These are phyloP conservation scores for Drosophila rufa DNA, from an alignment of 1,140 invertebrate genomes.

Conservation along the genomic window DNA sequence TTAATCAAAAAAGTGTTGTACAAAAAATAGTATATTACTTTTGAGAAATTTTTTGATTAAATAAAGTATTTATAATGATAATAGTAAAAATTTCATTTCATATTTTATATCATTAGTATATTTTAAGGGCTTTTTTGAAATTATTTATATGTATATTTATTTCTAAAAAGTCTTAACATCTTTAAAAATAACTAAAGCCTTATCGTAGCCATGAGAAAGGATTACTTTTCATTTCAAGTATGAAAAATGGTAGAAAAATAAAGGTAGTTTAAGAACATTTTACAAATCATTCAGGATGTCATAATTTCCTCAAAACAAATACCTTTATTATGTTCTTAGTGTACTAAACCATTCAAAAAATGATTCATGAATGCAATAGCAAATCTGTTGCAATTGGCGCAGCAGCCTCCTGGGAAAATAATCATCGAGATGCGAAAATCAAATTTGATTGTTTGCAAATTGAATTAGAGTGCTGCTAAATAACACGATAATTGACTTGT, in stretches of 20 bases:
- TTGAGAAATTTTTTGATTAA: not conserved
- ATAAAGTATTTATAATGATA: not conserved
- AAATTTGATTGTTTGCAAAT: constrained; percentile 49
- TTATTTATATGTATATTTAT: too few species aligned
- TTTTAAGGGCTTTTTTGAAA: not conserved
- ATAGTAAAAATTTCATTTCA: not conserved
- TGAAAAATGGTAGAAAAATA: too few species aligned
- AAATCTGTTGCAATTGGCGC: constrained; percentile 24
- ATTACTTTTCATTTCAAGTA: not conserved
- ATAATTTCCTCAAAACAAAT: not conserved
- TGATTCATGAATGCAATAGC: constrained; percentile 51
- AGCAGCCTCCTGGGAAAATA: constrained; percentile 37
- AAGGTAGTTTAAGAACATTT: not conserved
- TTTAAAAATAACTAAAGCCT: too few species aligned
- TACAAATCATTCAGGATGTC: not conserved
- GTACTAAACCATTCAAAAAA: constrained; percentile 18
- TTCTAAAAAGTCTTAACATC: too few species aligned
- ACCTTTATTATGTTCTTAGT: not conserved
- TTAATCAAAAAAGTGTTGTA: not conserved
- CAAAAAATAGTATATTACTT: not conserved
- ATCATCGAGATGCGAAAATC: constrained; percentile 44
- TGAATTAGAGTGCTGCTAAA: constrained; percentile 38
- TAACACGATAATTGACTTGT: constrained; percentile 36
- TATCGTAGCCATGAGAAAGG: too few species aligned
- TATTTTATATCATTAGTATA: not conserved